Evolutionary conservation across 1,140 invertebrate genomes (phyloP), one percentile per base, ranked within the genome.

Genomic region (Drosophila varians): DNA sequence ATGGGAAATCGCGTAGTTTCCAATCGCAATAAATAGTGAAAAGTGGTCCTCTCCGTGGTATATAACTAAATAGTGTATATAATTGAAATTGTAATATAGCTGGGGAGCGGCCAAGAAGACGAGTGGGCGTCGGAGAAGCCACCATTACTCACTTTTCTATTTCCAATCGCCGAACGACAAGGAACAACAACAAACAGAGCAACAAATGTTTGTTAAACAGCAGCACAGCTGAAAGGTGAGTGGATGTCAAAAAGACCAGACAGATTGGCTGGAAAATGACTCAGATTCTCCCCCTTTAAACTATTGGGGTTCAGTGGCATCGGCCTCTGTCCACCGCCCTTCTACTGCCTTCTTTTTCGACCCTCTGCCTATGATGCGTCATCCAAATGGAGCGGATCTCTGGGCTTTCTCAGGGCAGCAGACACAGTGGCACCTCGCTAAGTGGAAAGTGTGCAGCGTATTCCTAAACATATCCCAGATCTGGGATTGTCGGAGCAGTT

Each of bases 171-270:
- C 61, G 43, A 74, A 58, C 54, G 43, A 62, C 52, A 47, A 47
- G 56, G 26, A 80, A 61, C 73, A 57, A 52, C 54, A 72, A 52
- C 74, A 60, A 78, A 56, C 57, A 60, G 38, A 73, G 57, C 80
- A 86, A 86, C 80, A 86, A 86, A 86, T 86, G 80, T 77, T 86
- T 80, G 82, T 64, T 55, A 55, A 73, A 70, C 72, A 57, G 52
- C 7, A 75, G 42, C 55, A 56, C 53, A 86, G 55, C 56, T 76
- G 47, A 76, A 38, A 86, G 72, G 72, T 87, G 45, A 84, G 68
- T 31, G 16, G 36, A 12, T 16, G 21, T 12, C 12, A 11, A 38
- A 6, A 34, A 8, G 23, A 14, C 23, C 43, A 77, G 66, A 71
- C 47, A 28, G 48, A 16, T 45, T 68, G 64, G 47, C 48, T 45